phyloP scores from a whole-genome alignment of 2,797 vertebrate species.

The Platyrinchus mystaceus region DNA sequence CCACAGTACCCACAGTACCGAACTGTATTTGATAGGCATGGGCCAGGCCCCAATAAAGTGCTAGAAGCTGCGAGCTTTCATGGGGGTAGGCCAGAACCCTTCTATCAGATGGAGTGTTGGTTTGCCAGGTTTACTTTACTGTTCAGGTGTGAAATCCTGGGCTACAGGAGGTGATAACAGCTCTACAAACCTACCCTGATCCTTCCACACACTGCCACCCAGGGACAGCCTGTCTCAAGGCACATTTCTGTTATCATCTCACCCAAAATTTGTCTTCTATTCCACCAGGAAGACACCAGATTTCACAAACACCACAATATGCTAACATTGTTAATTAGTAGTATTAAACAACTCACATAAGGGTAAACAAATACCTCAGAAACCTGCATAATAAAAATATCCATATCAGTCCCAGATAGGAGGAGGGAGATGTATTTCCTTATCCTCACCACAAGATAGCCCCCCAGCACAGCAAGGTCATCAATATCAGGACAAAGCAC shows the following conservation, averaged over 20 bases:
- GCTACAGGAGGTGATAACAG: background rate
- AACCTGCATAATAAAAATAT: background rate
- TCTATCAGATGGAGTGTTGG: background rate
- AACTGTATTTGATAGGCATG: background rate
- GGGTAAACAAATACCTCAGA: background rate
- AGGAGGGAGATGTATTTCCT: background rate
- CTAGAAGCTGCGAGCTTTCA: background rate
- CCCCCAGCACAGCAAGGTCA: background rate
- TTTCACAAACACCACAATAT: background rate
- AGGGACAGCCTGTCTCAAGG: background rate
- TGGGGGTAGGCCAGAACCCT: background rate
- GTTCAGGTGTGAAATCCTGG: background rate
- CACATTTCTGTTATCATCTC: background rate
- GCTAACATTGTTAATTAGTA: background rate
- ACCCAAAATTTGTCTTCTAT: background rate
- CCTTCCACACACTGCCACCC: background rate
- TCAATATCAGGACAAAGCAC: background rate
- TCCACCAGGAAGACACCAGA: background rate
- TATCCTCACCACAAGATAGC: background rate
- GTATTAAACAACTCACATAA: background rate
- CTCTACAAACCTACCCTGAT: background rate
- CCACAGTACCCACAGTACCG: background rate
- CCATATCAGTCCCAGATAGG: background rate
- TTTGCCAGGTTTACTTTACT: background rate
- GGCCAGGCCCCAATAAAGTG: background rate